Evolutionary conservation across 2,888 invertebrate genomes (phyloP).

Genomic region (Drosophila atripex): DNA sequence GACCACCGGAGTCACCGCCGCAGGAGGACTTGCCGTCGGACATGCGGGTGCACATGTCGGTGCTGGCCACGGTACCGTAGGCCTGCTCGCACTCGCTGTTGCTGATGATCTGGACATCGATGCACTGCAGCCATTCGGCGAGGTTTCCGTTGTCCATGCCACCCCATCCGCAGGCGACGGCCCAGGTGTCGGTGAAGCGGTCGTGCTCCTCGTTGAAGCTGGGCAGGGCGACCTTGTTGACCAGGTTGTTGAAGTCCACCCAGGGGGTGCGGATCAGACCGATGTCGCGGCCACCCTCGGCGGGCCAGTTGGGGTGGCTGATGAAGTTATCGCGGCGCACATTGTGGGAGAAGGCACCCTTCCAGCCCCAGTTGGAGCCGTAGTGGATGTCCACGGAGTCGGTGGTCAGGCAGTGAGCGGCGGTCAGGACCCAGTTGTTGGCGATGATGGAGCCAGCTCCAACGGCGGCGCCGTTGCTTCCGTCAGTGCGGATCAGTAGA

Average conservation of each 20-base stretch:
- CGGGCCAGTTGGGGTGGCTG: slow-evolving; percentile 56
- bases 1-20: slow-evolving; percentile 80
- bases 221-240: slow-evolving; percentile 59
- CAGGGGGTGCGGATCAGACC: slow-evolving; percentile 66
- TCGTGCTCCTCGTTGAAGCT: slow-evolving; percentile 45
- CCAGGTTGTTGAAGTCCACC: slow-evolving; percentile 46
- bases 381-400: slow-evolving; percentile 56
- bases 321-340: slow-evolving; percentile 60
- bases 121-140: slow-evolving; percentile 78
- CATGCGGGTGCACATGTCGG: slow-evolving; percentile 62
- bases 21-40: slow-evolving; percentile 60
- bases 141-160: slow-evolving; percentile 59
- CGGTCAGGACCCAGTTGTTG: slow-evolving; percentile 38
- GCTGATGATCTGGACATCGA: slow-evolving; percentile 76
- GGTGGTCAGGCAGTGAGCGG: slow-evolving; percentile 43
- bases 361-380: slow-evolving; percentile 61
- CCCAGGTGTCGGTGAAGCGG: slow-evolving; percentile 68
- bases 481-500: slow-evolving; percentile 43
- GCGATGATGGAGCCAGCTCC: slow-evolving; percentile 40
- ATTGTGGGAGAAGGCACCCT: slow-evolving; percentile 50
- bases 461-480: slow-evolving; percentile 35
- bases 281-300: slow-evolving; percentile 64
- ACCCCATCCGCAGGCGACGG: slow-evolving; percentile 84
- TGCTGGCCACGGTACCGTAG: slow-evolving; percentile 13
- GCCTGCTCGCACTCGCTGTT: slow-evolving; percentile 49